phyloP scores from a whole-genome alignment of 2,113 vertebrate species.

The Eurystomus gularis region DNA sequence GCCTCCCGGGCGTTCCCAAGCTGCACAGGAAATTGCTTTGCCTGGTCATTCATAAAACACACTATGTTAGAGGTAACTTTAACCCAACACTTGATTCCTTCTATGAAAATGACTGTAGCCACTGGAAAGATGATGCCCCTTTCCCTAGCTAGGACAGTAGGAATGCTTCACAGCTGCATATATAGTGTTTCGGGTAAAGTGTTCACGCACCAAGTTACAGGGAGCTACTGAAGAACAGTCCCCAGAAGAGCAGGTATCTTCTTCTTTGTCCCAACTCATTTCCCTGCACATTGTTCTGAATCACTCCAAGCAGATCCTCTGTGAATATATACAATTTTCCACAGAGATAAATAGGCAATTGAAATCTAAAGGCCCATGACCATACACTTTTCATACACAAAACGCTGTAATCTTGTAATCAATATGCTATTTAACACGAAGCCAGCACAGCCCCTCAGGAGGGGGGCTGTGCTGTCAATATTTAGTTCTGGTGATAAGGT shows the following conservation, averaged over 20 bases:
- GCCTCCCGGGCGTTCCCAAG: background rate
- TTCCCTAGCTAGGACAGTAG: background rate
- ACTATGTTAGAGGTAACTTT: background rate
- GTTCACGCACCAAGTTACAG: rapidly evolving
- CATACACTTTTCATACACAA: background rate
- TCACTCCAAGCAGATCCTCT: background rate
- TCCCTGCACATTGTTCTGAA: background rate
- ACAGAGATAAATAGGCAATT: conserved; percentile 33
- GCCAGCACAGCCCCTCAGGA: background rate
- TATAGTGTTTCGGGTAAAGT: no score
- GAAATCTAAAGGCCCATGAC: conserved; percentile 36
- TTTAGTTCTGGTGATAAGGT: background rate
- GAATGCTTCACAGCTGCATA: background rate
- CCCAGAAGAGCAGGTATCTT: background rate
- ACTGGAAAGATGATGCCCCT: background rate
- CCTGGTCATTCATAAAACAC: background rate
- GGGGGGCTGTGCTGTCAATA: background rate
- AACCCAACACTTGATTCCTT: background rate
- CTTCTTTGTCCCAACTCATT: background rate
- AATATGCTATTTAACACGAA: conserved; percentile 54
- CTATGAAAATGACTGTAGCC: background rate
- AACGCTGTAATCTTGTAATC: conserved; percentile 57
- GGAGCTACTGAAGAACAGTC: background rate
- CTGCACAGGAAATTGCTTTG: background rate
- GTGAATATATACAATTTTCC: background rate